Percentiles rank a stretch among this genome's conserved stretches.
These are phyloP conservation scores for Ceratothoa steindachneri DNA, from an alignment of 2,888 invertebrate species.

Conservation along the genomic window DNA sequence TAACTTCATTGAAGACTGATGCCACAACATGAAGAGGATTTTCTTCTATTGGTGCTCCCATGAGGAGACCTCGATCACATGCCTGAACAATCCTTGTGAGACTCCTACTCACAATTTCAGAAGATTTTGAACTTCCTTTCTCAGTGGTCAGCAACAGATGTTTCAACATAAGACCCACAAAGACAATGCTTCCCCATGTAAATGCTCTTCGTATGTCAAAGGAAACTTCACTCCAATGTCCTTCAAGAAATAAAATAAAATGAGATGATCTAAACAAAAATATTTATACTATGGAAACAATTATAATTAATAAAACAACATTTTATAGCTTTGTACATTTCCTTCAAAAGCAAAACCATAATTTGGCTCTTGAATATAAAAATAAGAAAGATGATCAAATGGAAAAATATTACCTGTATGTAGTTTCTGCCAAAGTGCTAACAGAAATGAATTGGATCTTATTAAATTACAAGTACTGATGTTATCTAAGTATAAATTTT, in stretches of 20 bases:
- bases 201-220: constrained; percentile 29
- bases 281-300: too few species aligned
- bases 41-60: constrained; percentile 30
- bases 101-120: neutral
- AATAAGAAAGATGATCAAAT: too few species aligned
- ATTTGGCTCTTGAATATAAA: too few species aligned
- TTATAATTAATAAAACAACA: too few species aligned
- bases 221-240: constrained; percentile 42
- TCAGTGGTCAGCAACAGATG: neutral
- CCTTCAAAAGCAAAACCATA: too few species aligned
- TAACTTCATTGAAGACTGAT: constrained; percentile 24
- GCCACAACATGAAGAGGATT: constrained; percentile 32
- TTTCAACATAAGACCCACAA: constrained; percentile 26
- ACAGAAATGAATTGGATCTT: neutral
- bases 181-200: constrained; percentile 30
- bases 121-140: too few species aligned
- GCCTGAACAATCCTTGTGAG: constrained; percentile 17
- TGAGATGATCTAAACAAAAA: too few species aligned
- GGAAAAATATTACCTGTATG: too few species aligned
- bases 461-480: neutral
- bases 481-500: neutral
- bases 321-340: too few species aligned
- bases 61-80: constrained; percentile 41
- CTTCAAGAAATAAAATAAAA: constrained; percentile 16
- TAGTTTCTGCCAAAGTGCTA: constrained; percentile 15